A percentile compares a stretch with the other conserved stretches of the same genome.
These are phyloP conservation scores for Heloderma charlesbogerti DNA, from an alignment of 2,113 vertebrate genomes.

Conservation along the genomic window DNA sequence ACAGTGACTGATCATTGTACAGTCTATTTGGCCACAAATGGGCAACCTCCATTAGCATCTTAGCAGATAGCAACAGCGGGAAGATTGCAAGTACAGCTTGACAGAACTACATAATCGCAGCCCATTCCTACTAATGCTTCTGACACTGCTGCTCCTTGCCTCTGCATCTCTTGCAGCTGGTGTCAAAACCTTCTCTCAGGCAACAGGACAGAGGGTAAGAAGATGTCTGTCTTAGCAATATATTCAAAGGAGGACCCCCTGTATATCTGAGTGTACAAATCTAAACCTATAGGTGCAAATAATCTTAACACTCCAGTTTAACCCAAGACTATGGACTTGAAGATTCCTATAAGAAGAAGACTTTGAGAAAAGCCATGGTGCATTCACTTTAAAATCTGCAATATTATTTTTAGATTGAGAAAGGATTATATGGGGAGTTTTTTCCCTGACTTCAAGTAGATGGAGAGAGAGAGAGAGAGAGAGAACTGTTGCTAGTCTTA, in stretches of 20 bases:
- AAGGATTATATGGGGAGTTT: neutral
- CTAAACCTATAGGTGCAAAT: neutral
- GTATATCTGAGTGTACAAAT: neutral
- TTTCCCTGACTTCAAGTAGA: neutral
- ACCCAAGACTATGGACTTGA: neutral
- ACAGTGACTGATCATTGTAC: neutral
- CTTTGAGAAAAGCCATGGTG: constrained; percentile 9
- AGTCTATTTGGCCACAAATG: constrained; percentile 2
- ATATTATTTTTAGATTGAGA: neutral
- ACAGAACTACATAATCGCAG: neutral
- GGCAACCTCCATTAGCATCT: constrained; percentile 22
- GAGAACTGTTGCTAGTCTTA: neutral
- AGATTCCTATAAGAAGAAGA: neutral
- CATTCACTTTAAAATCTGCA: neutral
- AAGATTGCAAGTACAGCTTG: neutral
- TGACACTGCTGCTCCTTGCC: neutral
- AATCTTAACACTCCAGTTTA: neutral
- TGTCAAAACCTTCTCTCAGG: constrained; percentile 43
- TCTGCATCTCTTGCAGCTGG: neutral
- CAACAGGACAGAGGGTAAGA: constrained; percentile 4
- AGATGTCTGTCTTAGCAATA: neutral
- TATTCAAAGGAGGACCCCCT: neutral
- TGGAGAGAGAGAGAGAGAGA: no score
- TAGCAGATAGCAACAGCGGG: neutral
- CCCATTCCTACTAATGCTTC: neutral